Base-by-base conservation (phyloP, 2,113 vertebrate species). In the Callionymus lyra region DNA sequence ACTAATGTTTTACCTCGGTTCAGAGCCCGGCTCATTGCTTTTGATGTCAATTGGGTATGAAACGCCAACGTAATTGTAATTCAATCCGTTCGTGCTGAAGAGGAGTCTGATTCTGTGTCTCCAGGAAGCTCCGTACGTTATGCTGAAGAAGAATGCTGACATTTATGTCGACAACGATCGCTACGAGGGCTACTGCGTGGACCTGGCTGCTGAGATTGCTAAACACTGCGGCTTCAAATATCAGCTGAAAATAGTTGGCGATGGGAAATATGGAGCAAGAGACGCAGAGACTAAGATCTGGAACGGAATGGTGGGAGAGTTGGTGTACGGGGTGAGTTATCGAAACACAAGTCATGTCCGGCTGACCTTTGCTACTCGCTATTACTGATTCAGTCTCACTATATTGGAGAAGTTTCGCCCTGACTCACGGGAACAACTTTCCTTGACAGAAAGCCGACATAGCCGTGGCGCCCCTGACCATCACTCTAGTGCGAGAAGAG, bases 241-340 rank as follows among this genome's bases (percentile, higher is more conserved):
- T 69, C 93, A 95, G 59, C 79, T 98, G 69, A 96, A 93, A 61
- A 97, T 97, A 55, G 94, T 98, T 46, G 85, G 86, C 16, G 95
- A 99, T 79, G 94, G 94, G 55, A 98, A 97, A 79, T 99, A 99
- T 65, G 95, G 95, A 74, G 94, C 95, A 34, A 88, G 95, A 85
- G 95, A 99, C 72, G 91, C 92, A 48, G 94, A 99, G 74, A 99
- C 95, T 35, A 99, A 99, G 85, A 98, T 99, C 82, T 99, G 94
- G 95, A 99, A 99, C 50, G 95, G 95, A 56, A 99, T 99, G 95
- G 95, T 99, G 68, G 95, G 95, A 86, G 95, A 99, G 70, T 80
- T 99, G 57, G 95, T 99, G 11, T 99, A 99, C 63, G 93, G 93
- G 88, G 95, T 99, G 87, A 93, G 91, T 79, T 63, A 17, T 50